These are phyloP conservation scores for Pyralis farinalis DNA, from an alignment of 2,888 invertebrate species.

Conservation along the genomic window DNA sequence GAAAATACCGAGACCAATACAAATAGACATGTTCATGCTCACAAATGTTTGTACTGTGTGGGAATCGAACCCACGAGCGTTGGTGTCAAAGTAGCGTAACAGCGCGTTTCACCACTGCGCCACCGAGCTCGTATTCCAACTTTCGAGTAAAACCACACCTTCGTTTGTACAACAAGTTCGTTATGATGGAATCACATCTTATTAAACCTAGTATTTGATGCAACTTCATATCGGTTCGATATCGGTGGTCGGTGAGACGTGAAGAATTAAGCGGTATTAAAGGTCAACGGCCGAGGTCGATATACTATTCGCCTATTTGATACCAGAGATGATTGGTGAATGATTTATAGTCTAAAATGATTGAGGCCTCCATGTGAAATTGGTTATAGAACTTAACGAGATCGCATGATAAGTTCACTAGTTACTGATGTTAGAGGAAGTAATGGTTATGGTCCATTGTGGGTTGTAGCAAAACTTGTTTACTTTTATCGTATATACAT, in stretches of 20 bases:
- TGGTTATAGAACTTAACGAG: background rate
- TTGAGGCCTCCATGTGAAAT: background rate
- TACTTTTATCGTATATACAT: no score
- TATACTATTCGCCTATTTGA: conserved; percentile 1
- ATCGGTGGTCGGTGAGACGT: conserved; percentile 8
- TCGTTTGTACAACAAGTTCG: no score
- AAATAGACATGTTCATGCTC: no score
- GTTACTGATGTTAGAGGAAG: background rate
- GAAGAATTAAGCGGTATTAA: conserved; percentile 6
- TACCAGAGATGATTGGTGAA: background rate
- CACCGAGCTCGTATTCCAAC: no score
- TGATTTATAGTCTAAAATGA: background rate
- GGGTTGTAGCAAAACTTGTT: no score
- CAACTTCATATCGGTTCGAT: no score
- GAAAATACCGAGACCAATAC: no score
- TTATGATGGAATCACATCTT: background rate
- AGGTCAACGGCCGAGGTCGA: conserved; percentile 4
- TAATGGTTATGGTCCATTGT: background rate
- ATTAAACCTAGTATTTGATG: background rate
- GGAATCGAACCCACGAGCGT: no score
- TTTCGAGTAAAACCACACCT: no score
- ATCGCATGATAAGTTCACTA: background rate
- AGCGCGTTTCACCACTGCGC: no score
- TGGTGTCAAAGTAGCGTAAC: no score
- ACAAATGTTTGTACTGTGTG: no score